phyloP scores from a whole-genome alignment of 1,140 invertebrate genomes.

The Pogonomyrmex barbatus region DNA sequence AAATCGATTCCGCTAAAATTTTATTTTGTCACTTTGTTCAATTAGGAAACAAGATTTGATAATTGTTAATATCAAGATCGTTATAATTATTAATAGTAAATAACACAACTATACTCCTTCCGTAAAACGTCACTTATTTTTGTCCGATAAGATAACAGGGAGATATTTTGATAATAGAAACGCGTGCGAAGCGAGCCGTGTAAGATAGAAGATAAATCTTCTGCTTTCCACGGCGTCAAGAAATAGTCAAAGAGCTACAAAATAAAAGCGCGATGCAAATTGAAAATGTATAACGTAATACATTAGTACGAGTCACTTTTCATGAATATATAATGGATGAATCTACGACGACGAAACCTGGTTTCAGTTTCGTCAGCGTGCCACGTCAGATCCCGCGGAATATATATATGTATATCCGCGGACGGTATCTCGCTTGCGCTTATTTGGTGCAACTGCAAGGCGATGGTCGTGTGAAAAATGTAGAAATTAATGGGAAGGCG shows the following conservation, averaged over 20 bases:
- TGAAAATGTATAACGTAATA: constrained; percentile 48
- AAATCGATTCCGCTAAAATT: not conserved
- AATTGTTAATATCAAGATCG: not conserved
- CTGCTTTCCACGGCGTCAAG: not conserved
- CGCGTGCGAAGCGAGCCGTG: not conserved
- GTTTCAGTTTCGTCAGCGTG: constrained; percentile 38
- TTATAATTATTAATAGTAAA: constrained; percentile 17
- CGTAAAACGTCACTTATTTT: not conserved
- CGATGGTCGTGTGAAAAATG: constrained; percentile 55
- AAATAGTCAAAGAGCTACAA: not conserved
- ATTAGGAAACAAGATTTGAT: not conserved
- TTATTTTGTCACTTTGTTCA: not conserved
- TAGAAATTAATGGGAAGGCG: constrained; percentile 53
- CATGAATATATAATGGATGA: constrained; percentile 50
- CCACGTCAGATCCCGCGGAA: constrained; percentile 4
- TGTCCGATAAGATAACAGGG: not conserved
- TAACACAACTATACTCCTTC: not conserved
- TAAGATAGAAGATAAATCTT: not conserved
- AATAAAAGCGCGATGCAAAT: constrained; percentile 22
- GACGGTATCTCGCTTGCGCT: constrained; percentile 24
- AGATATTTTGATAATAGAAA: not conserved
- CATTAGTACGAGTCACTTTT: constrained; percentile 36
- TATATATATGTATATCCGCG: not conserved
- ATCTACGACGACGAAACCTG: constrained; percentile 7
- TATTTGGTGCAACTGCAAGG: constrained; percentile 34